Evolutionary conservation across 2,888 invertebrate genomes (phyloP), one percentile per base, ranked within the genome.

Genomic region (Drosophila mercatorum): DNA sequence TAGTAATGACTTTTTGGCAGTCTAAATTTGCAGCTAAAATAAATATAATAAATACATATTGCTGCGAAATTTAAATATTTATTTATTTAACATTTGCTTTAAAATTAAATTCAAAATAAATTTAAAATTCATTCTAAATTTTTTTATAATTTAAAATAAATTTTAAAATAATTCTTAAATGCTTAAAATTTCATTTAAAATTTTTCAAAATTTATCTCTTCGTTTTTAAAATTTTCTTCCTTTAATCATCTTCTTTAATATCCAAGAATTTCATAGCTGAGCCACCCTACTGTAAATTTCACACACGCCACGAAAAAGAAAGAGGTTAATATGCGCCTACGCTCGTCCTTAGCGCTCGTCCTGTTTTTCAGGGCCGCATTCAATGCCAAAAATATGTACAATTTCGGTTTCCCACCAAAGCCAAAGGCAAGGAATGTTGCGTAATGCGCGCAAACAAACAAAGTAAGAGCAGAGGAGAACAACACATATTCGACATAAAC

Each of bases 301-400:
- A 57, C 44, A 63, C 14, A 67, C 28, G 53, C 8, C 28, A n/a
- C 51, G 28, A 51, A 38, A 49, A 59, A 52, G 17, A 17, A 70
- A 63, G 56, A 36, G 57, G 55, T 71, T 78, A 74, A 78, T 78
- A 67, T 68, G 62, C 66, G 58, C 55, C 61, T 47, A 53, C 64
- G 60, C 17, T 36, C 52, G 40, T 51, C 49, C 56, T 67, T 46
- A 64, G 11, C 17, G n/a, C 26, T 17, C 17, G 7, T 5, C 31
- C 7, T 6, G 2, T 8, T 11, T 22, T 49, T 66, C 68, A 68
- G 71, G 65, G 68, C 68, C 80, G 49, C 75, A 70, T 84, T 83
- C 88, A 83, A 89, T 89, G 85, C 87, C 90, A 78, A 73, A 89
- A 87, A 84, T 88, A 88, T 87, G 85, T 79, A 75, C 68, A 83